phyloP scores from a whole-genome alignment of 1,140 invertebrate species.

The Coptotermes formosanus region DNA sequence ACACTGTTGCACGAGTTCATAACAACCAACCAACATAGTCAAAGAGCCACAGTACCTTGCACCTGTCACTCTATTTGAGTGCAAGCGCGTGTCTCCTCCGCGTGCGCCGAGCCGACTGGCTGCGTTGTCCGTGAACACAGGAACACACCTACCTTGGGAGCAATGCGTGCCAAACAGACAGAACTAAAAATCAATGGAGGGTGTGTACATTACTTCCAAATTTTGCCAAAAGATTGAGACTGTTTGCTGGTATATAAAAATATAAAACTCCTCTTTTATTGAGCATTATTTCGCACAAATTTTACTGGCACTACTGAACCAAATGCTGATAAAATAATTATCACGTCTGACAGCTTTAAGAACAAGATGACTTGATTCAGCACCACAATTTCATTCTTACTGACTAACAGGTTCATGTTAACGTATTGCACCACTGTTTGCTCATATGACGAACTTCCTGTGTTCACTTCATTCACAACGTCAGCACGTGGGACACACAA shows the following conservation, averaged over 20 bases:
- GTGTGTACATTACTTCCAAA: slow-evolving; percentile 25
- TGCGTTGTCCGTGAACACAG: slow-evolving; percentile 54
- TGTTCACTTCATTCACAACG: slow-evolving; percentile 35
- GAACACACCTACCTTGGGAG: slow-evolving; percentile 42
- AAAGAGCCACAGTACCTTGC: slow-evolving; percentile 56
- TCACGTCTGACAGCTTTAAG: not conserved
- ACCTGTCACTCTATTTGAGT: slow-evolving; percentile 60
- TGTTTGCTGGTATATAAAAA: slow-evolving; percentile 35
- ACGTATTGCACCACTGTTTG: slow-evolving; percentile 31
- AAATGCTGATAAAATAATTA: not conserved
- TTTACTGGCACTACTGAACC: slow-evolving; percentile 17
- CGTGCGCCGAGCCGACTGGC: slow-evolving; percentile 35
- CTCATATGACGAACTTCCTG: slow-evolving; percentile 25
- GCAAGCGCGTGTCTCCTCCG: slow-evolving; percentile 52
- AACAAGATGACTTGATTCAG: not conserved
- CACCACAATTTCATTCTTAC: not conserved
- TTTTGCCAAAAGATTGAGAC: slow-evolving; percentile 28
- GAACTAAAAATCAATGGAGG: slow-evolving; percentile 16
- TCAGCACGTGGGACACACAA: slow-evolving; percentile 21
- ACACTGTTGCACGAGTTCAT: slow-evolving; percentile 1
- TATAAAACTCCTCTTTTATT: slow-evolving; percentile 36
- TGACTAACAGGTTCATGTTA: slow-evolving; percentile 19
- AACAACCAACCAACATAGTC: slow-evolving; percentile 1
- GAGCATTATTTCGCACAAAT: slow-evolving; percentile 35
- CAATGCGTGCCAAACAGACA: not conserved